Percentiles rank a stretch among this genome's conserved stretches.
phyloP scores from a whole-genome alignment of 1,140 invertebrate genomes.

The Sminthurinus signatus region DNA sequence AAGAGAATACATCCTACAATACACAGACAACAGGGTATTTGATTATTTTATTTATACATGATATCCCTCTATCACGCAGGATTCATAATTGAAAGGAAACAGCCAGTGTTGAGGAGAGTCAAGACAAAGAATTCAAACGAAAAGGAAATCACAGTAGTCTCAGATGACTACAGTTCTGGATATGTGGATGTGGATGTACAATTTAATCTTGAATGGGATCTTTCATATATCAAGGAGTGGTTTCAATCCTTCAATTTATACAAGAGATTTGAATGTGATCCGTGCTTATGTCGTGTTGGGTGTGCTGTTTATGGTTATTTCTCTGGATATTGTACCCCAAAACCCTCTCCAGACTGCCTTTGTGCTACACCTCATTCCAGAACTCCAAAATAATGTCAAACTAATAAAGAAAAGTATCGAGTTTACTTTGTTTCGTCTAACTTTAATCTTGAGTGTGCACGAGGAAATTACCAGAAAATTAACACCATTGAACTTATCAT shows the following conservation, averaged over 20 bases:
- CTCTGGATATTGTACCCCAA: conserved; percentile 8
- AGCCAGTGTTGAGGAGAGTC: not conserved
- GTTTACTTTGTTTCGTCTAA: no score
- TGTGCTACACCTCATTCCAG: not conserved
- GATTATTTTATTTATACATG: no score
- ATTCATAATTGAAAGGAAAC: not conserved
- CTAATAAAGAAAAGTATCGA: no score
- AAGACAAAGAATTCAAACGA: not conserved
- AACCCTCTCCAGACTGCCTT: not conserved
- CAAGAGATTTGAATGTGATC: conserved; percentile 10
- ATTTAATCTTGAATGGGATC: conserved; percentile 1
- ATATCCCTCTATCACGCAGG: not conserved
- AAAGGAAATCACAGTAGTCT: conserved; percentile 1
- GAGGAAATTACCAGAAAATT: no score
- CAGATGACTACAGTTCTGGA: conserved; percentile 1
- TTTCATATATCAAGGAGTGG: conserved; percentile 2
- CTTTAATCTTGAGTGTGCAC: no score
- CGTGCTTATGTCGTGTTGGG: conserved; percentile 4
- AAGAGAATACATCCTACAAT: no score
- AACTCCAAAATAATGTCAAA: no score
- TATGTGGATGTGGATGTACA: conserved; percentile 13
- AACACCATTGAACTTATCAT: no score
- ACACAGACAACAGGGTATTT: no score
- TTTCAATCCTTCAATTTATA: conserved; percentile 10
- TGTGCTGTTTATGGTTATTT: conserved; percentile 10